A percentile compares a stretch with the other conserved stretches of the same genome.
Evolutionary conservation across 2,113 vertebrate species (phyloP).

Genomic region (Mohoua ochrocephala): DNA sequence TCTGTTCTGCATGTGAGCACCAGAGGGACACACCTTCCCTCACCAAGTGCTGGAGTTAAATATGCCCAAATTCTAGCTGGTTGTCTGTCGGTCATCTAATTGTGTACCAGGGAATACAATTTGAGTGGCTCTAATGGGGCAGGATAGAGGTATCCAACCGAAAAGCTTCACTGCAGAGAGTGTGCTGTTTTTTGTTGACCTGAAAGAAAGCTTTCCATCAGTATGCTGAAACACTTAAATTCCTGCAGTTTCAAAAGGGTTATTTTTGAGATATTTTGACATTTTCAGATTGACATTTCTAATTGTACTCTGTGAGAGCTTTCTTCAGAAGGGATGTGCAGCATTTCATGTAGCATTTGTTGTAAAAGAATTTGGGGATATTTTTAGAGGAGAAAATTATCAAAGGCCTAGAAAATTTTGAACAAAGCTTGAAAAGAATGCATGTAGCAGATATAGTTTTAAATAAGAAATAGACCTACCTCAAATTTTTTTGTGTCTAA

Average conservation of each 20-base stretch:
- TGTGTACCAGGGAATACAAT: background rate
- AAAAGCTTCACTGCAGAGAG: background rate
- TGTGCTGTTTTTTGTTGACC: background rate
- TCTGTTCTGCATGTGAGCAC: background rate
- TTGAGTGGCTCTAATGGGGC: background rate
- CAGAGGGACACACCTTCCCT: background rate
- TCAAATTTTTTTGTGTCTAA: background rate
- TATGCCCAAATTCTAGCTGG: background rate
- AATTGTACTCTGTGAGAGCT: background rate
- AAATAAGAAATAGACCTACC: background rate
- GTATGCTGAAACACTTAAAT: background rate
- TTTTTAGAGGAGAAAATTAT: background rate
- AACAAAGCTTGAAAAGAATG: background rate
- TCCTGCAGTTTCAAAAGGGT: background rate
- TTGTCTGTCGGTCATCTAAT: background rate
- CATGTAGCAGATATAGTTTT: background rate
- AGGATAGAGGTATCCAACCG: background rate
- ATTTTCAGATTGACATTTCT: constrained; percentile 18
- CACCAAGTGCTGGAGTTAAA: background rate
- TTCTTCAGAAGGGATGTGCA: background rate
- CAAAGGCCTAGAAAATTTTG: background rate
- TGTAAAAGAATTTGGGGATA: background rate
- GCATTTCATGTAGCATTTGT: background rate
- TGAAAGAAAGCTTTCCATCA: background rate
- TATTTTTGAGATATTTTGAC: constrained; percentile 1